phyloP scores from a whole-genome alignment of 2,888 invertebrate species.

The Chrysina gloriosa region DNA sequence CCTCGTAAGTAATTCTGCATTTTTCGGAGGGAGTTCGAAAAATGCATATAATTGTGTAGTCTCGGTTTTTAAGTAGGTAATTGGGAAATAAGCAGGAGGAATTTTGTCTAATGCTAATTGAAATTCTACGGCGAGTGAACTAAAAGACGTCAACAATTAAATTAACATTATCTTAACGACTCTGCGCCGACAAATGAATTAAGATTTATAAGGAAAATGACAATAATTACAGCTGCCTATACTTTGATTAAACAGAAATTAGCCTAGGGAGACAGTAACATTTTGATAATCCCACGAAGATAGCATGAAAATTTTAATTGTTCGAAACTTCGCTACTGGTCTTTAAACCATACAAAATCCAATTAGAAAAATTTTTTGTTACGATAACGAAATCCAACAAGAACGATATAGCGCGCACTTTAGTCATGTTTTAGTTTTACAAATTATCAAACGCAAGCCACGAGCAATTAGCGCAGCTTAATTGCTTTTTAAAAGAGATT shows the following conservation, averaged over 20 bases:
- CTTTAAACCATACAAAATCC: too few relatives aligned
- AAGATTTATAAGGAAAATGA: too few relatives aligned
- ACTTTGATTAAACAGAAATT: too few relatives aligned
- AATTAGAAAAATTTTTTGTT: neutral
- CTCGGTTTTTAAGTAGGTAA: neutral
- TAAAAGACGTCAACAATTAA: too few relatives aligned
- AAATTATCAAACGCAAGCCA: neutral
- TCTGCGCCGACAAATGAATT: too few relatives aligned
- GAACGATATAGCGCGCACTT: neutral
- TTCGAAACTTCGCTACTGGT: too few relatives aligned
- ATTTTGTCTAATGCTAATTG: neutral
- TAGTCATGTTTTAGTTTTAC: constrained; percentile 10
- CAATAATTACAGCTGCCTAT: too few relatives aligned
- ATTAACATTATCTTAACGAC: too few relatives aligned
- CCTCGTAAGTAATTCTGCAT: neutral
- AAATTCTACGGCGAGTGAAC: too few relatives aligned
- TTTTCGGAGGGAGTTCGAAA: neutral
- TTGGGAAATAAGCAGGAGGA: neutral
- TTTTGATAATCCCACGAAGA: too few relatives aligned
- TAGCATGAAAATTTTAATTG: too few relatives aligned
- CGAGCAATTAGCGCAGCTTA: constrained; percentile 6
- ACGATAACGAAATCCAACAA: neutral
- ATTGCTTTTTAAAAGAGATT: constrained; percentile 17
- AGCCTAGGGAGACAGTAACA: too few relatives aligned
- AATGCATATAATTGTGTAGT: neutral